Evolutionary conservation across 2,113 vertebrate genomes (phyloP).

Genomic region (Chaetura pelagica): DNA sequence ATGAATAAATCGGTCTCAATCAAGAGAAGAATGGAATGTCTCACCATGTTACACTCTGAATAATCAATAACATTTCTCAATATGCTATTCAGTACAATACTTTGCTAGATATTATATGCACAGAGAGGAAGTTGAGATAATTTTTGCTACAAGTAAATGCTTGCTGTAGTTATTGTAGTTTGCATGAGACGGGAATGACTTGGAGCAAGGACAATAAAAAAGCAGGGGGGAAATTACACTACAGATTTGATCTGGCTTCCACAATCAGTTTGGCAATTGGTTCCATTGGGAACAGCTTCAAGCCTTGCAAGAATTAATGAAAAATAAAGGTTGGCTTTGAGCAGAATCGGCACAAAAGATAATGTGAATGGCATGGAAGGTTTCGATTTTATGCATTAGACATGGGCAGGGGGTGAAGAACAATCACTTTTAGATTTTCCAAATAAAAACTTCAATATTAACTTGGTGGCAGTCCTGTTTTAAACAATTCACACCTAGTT

Average conservation of each 20-base stretch:
- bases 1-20: constrained; percentile 56
- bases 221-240: constrained; percentile 63
- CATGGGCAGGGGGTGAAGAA: constrained; percentile 36
- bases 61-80: constrained; percentile 53
- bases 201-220: constrained; percentile 68
- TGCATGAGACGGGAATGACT: constrained; percentile 54
- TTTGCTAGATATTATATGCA: constrained; percentile 6
- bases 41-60: constrained; percentile 30
- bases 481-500: constrained; percentile 67
- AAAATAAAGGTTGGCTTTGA: constrained; percentile 56
- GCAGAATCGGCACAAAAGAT: constrained; percentile 22
- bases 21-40: constrained; percentile 31
- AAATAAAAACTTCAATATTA: constrained; percentile 40
- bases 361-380: constrained; percentile 11
- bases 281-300: constrained; percentile 65
- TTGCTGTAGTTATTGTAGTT: constrained; percentile 38
- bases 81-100: constrained; percentile 2
- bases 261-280: constrained; percentile 60
- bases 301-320: constrained; percentile 61
- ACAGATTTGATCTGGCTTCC: constrained; percentile 64
- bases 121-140: constrained; percentile 58
- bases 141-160: constrained; percentile 58
- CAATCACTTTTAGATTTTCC: constrained; percentile 69
- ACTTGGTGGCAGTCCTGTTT: constrained; percentile 66
- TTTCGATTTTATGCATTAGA: constrained; percentile 66